These are phyloP conservation scores for Formica aserva DNA, from an alignment of 2,888 invertebrate species.

Conservation along the genomic window DNA sequence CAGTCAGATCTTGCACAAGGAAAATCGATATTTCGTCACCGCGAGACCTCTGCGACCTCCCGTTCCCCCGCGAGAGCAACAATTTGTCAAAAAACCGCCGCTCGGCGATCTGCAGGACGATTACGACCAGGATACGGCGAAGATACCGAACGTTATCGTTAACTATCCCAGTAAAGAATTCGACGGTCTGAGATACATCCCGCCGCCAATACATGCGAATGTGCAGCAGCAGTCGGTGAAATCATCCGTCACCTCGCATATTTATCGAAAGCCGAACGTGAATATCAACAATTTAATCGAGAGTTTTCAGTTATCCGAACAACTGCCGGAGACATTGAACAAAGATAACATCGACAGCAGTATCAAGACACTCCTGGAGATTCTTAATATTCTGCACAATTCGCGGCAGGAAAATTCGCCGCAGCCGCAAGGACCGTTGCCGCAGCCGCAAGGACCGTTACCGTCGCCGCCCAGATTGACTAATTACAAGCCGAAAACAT, in stretches of 20 bases:
- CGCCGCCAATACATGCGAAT: slow-evolving; percentile 56
- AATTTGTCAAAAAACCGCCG: slow-evolving; percentile 66
- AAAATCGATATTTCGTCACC: slow-evolving; percentile 71
- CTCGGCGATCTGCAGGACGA: slow-evolving; percentile 65
- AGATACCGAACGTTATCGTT: slow-evolving; percentile 53
- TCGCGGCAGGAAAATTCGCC: slow-evolving; percentile 85
- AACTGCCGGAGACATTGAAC: slow-evolving; percentile 91
- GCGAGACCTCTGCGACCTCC: slow-evolving; percentile 75
- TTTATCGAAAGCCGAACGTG: slow-evolving; percentile 83
- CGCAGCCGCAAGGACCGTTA: slow-evolving; percentile 48
- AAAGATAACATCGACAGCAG: slow-evolving; percentile 93
- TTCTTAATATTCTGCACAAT: slow-evolving; percentile 89
- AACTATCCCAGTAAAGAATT: slow-evolving; percentile 73
- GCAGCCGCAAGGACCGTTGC: slow-evolving; percentile 54
- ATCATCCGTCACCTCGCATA: slow-evolving; percentile 27
- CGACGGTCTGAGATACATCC: slow-evolving; percentile 77
- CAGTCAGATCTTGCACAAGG: slow-evolving; percentile 56
- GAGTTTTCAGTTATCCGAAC: slow-evolving; percentile 91
- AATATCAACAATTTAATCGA: slow-evolving; percentile 89
- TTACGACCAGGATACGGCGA: slow-evolving; percentile 71
- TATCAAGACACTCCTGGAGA: slow-evolving; percentile 91
- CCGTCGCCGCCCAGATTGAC: slow-evolving; percentile 22
- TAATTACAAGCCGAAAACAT: slow-evolving; percentile 58
- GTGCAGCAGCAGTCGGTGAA: slow-evolving; percentile 44
- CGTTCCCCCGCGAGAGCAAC: slow-evolving; percentile 69